Base-by-base conservation (phyloP, 2,888 invertebrate genomes). In the Heterodera filipjevi region DNA sequence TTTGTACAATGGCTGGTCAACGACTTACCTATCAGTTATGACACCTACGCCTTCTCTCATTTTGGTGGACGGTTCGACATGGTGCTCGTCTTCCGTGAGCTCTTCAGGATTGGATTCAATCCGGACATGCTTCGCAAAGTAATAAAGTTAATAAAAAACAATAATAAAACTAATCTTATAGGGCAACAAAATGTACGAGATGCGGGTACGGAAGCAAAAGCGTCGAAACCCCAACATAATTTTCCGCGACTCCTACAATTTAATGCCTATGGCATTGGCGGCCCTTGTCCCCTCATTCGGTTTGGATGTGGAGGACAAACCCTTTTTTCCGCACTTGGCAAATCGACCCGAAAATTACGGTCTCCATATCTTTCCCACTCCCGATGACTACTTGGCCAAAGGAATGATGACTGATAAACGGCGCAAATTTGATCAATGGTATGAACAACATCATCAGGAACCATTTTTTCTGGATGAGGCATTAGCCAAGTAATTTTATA, bases 1-100 rank as follows among this genome's bases (percentile, higher is more conserved):
- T 76, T 76, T 76, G 76, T 76, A 1, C n/a, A 76, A 5, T 76
- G 76, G 76, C 22, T 76, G 5, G 35, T 76, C 77, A 19, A 66
- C 35, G 10, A 59, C 6, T 1, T 71, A 5, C 71, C 71, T 12
- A 71, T 10, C 22, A 71, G 30, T 22, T 75, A 64, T 3, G 71
- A 76, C 16, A 71, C 76, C 30, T 64, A 76, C 19, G 64, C 70
- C 2, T 76, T 33, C 12, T 46, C 32, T 14, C 77, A 66, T 14
- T 70, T 46, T 70, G 77, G 77, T 2, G 66, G 71, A 2, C 68
- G 71, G 16, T 77, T 70, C 16, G 77, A 77, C 35, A 77, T 77
- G 77, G 39, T 70, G 33, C 30, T 66, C 6, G 74, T 74, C 77
- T 68, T 70, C 33, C 30, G 53, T 16, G 16, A 76, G 35, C 39